Evolutionary conservation across 2,113 vertebrate genomes (phyloP).

Genomic region (Eublepharis macularius): DNA sequence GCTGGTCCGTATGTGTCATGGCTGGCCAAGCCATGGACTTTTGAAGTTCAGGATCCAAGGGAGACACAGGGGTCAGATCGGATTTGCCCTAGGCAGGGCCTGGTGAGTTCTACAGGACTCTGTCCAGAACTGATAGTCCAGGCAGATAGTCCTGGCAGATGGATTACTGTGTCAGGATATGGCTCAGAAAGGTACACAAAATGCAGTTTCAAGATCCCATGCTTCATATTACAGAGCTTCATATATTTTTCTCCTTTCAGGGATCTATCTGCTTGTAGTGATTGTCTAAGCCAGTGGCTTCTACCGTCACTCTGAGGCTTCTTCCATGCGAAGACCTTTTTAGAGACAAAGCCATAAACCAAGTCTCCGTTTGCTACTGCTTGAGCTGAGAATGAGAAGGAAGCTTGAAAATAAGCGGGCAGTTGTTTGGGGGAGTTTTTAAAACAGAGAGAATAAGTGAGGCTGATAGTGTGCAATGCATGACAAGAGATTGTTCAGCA

Average conservation of each 20-base stretch:
- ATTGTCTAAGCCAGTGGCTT: background rate
- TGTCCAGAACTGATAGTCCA: background rate
- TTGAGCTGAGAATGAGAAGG: background rate
- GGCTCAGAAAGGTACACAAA: background rate
- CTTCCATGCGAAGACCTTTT: background rate
- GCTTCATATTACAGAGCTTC: background rate
- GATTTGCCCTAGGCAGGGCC: background rate
- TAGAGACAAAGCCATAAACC: background rate
- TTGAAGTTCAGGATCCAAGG: background rate
- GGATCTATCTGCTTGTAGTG: background rate
- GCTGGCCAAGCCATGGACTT: constrained; percentile 1
- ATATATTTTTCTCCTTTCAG: background rate
- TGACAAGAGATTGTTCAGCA: background rate
- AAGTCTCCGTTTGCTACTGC: background rate
- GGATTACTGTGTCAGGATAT: background rate
- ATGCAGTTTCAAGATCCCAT: background rate
- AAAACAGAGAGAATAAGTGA: background rate
- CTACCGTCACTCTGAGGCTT: background rate
- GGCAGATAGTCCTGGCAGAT: no score
- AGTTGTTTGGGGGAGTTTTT: background rate
- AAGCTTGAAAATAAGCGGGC: background rate
- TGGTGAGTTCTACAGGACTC: background rate
- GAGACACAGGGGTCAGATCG: background rate
- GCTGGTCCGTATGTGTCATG: background rate
- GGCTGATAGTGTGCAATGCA: background rate